phyloP scores from a whole-genome alignment of 2,113 vertebrate species.

The Pagrus major region DNA sequence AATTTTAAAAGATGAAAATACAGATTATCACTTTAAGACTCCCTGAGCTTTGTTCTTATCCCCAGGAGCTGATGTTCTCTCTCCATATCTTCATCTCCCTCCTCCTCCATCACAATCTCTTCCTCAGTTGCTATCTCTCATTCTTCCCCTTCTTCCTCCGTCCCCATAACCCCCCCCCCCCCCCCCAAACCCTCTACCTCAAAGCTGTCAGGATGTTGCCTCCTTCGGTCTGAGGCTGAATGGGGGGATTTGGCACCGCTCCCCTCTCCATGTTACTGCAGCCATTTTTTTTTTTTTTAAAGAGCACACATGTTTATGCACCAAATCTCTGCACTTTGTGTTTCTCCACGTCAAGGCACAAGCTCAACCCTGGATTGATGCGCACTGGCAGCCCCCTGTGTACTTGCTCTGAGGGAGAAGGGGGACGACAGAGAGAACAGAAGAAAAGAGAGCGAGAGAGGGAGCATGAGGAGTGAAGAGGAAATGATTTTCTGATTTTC shows the following conservation, averaged over 20 bases:
- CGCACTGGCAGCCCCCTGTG: conserved; percentile 72
- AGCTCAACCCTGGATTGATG: conserved; percentile 76
- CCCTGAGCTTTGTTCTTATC: conserved; percentile 58
- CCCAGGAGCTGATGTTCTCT: conserved; percentile 54
- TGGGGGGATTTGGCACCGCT: conserved; percentile 79
- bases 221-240: conserved; percentile 75
- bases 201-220: conserved; percentile 81
- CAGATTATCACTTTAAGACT: conserved; percentile 55
- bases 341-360: conserved; percentile 74
- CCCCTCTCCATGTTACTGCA: conserved; percentile 49
- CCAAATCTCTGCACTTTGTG: conserved; percentile 80
- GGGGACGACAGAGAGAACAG: conserved; percentile 55
- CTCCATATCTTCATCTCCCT: conserved; percentile 38
- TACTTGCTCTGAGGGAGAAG: conserved; percentile 73
- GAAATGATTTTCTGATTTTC: conserved; percentile 81
- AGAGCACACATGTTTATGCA: conserved; percentile 78
- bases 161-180: conserved; percentile 13
- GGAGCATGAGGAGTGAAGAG: conserved; percentile 56
- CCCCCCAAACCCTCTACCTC: conserved; percentile 61
- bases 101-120: conserved; percentile 50
- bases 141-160: conserved; percentile 15
- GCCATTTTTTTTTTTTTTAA: conserved; percentile 39
- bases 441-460: conserved; percentile 44
- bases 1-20: conserved; percentile 42
- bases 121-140: conserved; percentile 37